Evolutionary conservation across 2,888 invertebrate genomes (phyloP).

Genomic region (Mythimna pallens): DNA sequence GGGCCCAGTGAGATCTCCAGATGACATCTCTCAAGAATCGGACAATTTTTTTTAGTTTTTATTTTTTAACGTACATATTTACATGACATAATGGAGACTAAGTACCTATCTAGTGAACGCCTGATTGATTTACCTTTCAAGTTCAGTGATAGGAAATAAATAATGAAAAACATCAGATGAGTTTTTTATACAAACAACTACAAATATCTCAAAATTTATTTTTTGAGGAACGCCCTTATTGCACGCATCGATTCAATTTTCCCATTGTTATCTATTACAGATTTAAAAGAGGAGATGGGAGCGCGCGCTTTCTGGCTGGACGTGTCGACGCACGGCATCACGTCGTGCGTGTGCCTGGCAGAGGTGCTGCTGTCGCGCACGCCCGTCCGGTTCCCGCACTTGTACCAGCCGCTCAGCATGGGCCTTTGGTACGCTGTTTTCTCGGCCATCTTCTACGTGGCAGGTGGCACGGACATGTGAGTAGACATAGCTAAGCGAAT

Average conservation of each 20-base stretch:
- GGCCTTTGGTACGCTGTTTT: conserved; percentile 93
- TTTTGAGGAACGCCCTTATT: too few species aligned
- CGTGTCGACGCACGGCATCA: conserved; percentile 90
- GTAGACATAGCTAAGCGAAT: conserved; percentile 59
- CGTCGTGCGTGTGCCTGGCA: conserved; percentile 93
- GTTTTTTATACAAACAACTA: neutral
- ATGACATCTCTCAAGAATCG: too few species aligned
- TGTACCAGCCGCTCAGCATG: conserved; percentile 92
- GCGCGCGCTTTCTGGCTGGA: conserved; percentile 78
- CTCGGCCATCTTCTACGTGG: conserved; percentile 92
- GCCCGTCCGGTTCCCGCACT: conserved; percentile 87
- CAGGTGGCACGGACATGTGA: conserved; percentile 94
- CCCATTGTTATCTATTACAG: conserved; percentile 20
- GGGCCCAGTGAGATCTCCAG: too few species aligned
- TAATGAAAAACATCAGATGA: neutral
- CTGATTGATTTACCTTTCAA: too few species aligned
- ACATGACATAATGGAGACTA: too few species aligned
- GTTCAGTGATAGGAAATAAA: too few species aligned
- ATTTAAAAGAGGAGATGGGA: conserved; percentile 36
- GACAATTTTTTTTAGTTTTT: too few species aligned
- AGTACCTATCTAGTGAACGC: too few species aligned
- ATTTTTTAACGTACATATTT: too few species aligned
- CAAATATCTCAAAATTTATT: too few species aligned
- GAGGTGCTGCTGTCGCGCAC: conserved; percentile 93
- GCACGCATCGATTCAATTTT: too few species aligned